Evolutionary conservation across 2,888 invertebrate species (phyloP).

Genomic region (Oligia strigilis): DNA sequence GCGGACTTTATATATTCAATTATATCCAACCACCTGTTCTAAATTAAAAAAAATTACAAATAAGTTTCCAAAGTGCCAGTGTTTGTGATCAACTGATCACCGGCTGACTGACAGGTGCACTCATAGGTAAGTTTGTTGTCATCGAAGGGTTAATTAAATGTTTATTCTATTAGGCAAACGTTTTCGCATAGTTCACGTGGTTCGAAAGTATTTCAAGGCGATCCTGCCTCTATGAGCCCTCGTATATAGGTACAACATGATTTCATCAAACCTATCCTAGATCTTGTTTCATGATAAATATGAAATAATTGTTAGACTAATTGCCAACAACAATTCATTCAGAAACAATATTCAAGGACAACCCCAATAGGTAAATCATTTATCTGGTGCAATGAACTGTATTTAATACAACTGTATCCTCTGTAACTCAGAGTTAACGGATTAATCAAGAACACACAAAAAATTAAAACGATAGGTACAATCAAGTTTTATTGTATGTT

Average conservation of each 20-base stretch:
- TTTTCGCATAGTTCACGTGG: constrained; percentile 87
- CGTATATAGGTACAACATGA: constrained; percentile 65
- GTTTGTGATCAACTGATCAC: constrained; percentile 61
- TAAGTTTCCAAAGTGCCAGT: constrained; percentile 63
- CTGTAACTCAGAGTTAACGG: constrained; percentile 9
- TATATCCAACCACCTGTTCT: constrained; percentile 63
- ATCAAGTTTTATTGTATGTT: not conserved
- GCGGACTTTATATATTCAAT: constrained; percentile 65
- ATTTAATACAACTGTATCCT: constrained; percentile 6
- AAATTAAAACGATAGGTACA: not conserved
- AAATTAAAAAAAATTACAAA: constrained; percentile 44
- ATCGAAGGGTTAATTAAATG: constrained; percentile 76
- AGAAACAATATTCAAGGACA: constrained; percentile 44
- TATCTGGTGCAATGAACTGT: constrained; percentile 25
- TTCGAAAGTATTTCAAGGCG: constrained; percentile 90
- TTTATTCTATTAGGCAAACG: constrained; percentile 83
- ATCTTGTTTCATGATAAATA: constrained; percentile 38
- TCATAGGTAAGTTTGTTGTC: constrained; percentile 78
- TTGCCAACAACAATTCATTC: constrained; percentile 33
- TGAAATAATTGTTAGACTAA: constrained; percentile 44
- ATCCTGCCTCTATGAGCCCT: constrained; percentile 82
- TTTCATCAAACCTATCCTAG: constrained; percentile 65
- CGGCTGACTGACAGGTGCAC: constrained; percentile 66
- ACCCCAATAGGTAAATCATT: constrained; percentile 7
- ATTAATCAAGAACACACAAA: not conserved